Percentiles rank a stretch among this genome's conserved stretches.
phyloP scores from a whole-genome alignment of 2,797 vertebrate species.

The Chelon auratus region DNA sequence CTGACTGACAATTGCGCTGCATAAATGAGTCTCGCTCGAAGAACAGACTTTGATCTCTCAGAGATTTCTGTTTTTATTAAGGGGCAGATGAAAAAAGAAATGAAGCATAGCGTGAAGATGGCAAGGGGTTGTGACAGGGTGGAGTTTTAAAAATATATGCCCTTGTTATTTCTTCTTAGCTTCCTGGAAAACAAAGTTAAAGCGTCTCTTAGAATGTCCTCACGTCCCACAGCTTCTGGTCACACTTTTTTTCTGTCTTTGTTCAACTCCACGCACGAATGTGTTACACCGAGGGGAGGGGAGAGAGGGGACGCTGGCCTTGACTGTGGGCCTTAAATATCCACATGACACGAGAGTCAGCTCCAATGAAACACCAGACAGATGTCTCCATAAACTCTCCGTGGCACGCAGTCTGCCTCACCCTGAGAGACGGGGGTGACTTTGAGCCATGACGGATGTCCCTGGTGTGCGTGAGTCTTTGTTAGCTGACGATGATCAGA shows the following conservation, averaged over 20 bases:
- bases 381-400: constrained; percentile 71
- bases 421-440: constrained; percentile 67
- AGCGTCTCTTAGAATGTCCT: constrained; percentile 30
- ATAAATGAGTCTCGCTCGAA: constrained; percentile 12
- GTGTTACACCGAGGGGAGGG: background rate
- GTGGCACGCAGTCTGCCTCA: constrained; percentile 48
- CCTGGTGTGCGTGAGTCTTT: constrained; percentile 23
- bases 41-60: constrained; percentile 18
- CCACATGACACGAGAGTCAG: constrained; percentile 51
- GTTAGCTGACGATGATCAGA: constrained; percentile 51
- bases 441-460: constrained; percentile 62
- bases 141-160: background rate
- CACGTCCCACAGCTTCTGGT: constrained; percentile 14
- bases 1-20: constrained; percentile 1
- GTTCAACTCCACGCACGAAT: background rate
- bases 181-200: constrained; percentile 23
- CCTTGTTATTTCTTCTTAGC: constrained; percentile 18
- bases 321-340: constrained; percentile 56
- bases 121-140: background rate
- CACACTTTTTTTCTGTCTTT: constrained; percentile 32
- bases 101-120: constrained; percentile 1
- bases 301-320: constrained; percentile 17
- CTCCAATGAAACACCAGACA: constrained; percentile 76
- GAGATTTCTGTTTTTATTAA: constrained; percentile 6
- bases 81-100: constrained; percentile 8